phyloP scores from a whole-genome alignment of 2,888 invertebrate genomes.

The Synergus japonicus region DNA sequence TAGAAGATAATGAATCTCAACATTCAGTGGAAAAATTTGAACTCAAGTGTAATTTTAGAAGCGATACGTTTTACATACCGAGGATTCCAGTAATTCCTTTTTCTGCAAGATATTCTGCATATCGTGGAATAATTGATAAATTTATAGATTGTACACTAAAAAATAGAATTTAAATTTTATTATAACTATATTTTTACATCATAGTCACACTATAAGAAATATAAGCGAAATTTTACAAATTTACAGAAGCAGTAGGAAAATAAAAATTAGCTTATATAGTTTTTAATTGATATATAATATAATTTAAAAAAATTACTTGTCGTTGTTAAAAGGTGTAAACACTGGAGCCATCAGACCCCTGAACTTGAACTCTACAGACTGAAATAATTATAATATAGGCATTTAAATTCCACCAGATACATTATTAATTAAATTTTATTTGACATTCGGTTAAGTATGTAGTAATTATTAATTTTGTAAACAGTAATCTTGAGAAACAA shows the following conservation, averaged over 20 bases:
- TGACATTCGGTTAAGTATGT: not conserved
- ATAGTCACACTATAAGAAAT: not conserved
- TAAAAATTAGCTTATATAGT: not conserved
- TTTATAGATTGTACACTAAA: conserved; percentile 52
- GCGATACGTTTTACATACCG: conserved; percentile 77
- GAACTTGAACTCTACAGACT: conserved; percentile 74
- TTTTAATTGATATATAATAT: not conserved
- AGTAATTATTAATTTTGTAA: not conserved
- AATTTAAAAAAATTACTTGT: conserved; percentile 74
- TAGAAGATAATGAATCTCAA: not conserved
- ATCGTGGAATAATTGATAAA: conserved; percentile 79
- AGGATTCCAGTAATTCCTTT: conserved; percentile 83
- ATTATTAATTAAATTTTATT: not conserved
- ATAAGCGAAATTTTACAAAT: too few relatives aligned
- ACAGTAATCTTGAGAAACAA: not conserved
- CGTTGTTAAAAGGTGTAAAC: conserved; percentile 82
- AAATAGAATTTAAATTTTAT: not conserved
- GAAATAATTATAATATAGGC: conserved; percentile 6
- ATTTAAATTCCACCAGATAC: too few relatives aligned
- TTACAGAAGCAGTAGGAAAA: not conserved
- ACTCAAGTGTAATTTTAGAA: not conserved
- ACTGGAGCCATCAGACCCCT: conserved; percentile 85
- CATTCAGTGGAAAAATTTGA: not conserved
- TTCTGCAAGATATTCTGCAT: conserved; percentile 82
- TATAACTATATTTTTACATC: not conserved